phyloP scores from a whole-genome alignment of 2,888 invertebrate species.

The Ramazzottius varieornatus region DNA sequence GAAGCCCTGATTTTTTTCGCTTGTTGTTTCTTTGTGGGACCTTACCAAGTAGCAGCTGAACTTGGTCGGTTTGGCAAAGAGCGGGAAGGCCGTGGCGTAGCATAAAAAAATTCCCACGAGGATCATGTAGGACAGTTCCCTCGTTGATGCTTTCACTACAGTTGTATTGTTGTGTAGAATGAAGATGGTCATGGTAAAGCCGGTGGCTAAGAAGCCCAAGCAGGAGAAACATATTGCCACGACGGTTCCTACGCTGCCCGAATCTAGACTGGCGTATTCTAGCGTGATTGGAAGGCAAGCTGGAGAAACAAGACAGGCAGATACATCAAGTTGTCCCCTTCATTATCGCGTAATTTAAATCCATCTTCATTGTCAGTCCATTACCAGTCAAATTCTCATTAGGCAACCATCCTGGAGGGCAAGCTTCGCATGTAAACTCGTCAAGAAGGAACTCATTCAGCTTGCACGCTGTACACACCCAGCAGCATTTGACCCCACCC shows the following conservation, averaged over 20 bases:
- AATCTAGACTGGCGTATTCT: slow-evolving; percentile 35
- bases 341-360: no score
- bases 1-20: no score
- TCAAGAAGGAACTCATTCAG: slow-evolving; percentile 34
- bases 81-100: slow-evolving; percentile 67
- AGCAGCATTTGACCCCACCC: slow-evolving; percentile 40
- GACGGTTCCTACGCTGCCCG: slow-evolving; percentile 36
- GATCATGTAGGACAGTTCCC: slow-evolving; percentile 47
- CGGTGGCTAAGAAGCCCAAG: slow-evolving; percentile 51
- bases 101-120: slow-evolving; percentile 53
- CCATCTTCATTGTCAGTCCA: no score
- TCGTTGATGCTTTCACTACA: slow-evolving; percentile 77
- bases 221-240: slow-evolving; percentile 42
- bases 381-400: slow-evolving; percentile 35
- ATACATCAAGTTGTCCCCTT: no score
- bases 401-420: slow-evolving; percentile 37
- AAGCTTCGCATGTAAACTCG: slow-evolving; percentile 33
- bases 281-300: slow-evolving; percentile 34
- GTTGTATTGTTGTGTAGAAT: slow-evolving; percentile 68
- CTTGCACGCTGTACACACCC: slow-evolving; percentile 43
- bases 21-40: no score
- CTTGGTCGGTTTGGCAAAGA: slow-evolving; percentile 46
- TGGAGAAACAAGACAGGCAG: slow-evolving; percentile 18
- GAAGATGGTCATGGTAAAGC: slow-evolving; percentile 51
- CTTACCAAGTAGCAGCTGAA: slow-evolving; percentile 46